Evolutionary conservation across 1,140 invertebrate genomes (phyloP), one percentile per base, ranked within the genome.

Genomic region (Scylla paramamosain): DNA sequence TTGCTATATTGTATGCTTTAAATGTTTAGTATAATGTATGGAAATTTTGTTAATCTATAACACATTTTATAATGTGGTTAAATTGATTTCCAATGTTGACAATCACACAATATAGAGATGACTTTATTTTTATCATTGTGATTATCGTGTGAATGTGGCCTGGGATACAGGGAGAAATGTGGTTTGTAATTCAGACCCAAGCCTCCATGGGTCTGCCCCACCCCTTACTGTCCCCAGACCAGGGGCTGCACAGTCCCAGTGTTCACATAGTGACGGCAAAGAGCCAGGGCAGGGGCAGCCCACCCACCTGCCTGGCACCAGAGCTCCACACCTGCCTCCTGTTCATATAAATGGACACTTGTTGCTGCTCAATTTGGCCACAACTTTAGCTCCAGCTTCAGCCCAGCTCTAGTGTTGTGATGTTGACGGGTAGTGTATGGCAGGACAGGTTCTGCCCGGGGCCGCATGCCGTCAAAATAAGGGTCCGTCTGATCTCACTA

Each of bases 401-500:
- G 67, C 87, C 77, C 84, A 39, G 89, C 90, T 91, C 89, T 91
- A 32, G 91, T 95, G 94, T 95, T 95, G 94, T 95, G 94, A 95
- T 93, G 91, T 95, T 86, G 82, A 86, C 82, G 94, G 67, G 94
- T 95, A 84, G 67, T 90, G 83, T 48, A 86, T 92, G 94, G 67
- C 59, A 83, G 93, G 93, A 39, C n/a, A 39, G 48, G 52, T 90
- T 46, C 32, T 67, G 89, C 87, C 82, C 28, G 67, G 82, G 48
- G 77, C 91, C 84, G 84, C 83, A 45, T 92, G 94, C 83, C 91
- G 94, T 93, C 86, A 95, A 46, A 48, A 91, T 20, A 89, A 92
- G 94, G 83, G 91, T 95, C 91, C 92, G 94, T 95, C 94, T 95
- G 94, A 95, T 95, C 94, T 95, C 94, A 95, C 94, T 95, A 95